Conservation (phyloP, 1,140 invertebrate species). For the Meteorus sp. region DNA sequence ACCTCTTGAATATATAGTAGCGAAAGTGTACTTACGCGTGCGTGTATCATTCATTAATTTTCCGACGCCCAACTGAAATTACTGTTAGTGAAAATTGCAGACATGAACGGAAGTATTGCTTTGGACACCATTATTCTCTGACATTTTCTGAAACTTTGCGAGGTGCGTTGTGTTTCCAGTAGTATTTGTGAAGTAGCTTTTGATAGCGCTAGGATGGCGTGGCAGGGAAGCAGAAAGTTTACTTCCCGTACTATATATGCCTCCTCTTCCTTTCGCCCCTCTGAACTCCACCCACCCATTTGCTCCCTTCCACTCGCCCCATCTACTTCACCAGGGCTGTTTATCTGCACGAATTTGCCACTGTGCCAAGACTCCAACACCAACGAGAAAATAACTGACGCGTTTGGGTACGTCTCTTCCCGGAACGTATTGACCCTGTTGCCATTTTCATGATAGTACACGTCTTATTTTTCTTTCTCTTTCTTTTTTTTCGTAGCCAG, state of each 20-base stretch:
- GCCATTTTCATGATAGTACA: constrained; percentile 16
- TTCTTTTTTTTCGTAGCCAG: neutral
- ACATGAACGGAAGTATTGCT: neutral
- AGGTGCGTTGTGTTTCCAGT: constrained; percentile 22
- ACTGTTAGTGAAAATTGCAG: neutral
- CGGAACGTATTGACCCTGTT: constrained; percentile 7
- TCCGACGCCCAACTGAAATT: constrained; percentile 5
- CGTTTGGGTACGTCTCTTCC: neutral
- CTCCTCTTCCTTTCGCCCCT: constrained; percentile 16
- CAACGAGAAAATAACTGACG: constrained; percentile 45
- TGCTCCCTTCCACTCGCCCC: neutral
- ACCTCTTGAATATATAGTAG: neutral
- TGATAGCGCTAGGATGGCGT: constrained; percentile 40
- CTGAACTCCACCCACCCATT: neutral
- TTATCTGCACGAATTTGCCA: constrained; percentile 33
- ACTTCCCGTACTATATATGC: constrained; percentile 5
- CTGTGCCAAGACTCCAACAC: constrained; percentile 32
- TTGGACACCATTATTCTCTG: constrained; percentile 11
- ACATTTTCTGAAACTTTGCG: constrained; percentile 11
- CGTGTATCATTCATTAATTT: too few relatives aligned
- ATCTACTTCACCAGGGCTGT: neutral
- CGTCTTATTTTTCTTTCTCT: neutral
- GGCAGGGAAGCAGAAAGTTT: constrained; percentile 35
- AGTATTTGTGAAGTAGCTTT: constrained; percentile 50
- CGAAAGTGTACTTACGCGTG: too few relatives aligned